phyloP scores from a whole-genome alignment of 92 coral and sea anemone species.

The Palythoa grandis region DNA sequence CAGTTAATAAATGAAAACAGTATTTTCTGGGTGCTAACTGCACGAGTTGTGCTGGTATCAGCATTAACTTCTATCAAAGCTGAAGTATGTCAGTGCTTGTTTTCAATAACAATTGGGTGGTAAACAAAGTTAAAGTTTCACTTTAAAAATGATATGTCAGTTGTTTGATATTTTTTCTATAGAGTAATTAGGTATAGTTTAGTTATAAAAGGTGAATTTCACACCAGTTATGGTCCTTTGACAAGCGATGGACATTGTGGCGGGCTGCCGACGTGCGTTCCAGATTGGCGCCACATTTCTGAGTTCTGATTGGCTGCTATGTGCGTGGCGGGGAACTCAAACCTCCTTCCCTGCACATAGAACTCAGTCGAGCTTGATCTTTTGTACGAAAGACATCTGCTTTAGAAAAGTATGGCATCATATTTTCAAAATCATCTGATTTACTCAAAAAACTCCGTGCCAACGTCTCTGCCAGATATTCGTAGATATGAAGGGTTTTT shows the following conservation, averaged over 20 bases:
- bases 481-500: slow-evolving; percentile 89
- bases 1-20: background rate
- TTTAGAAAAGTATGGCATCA: slow-evolving; percentile 65
- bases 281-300: slow-evolving; percentile 78
- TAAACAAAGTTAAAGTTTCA: background rate
- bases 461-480: slow-evolving; percentile 74
- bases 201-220: background rate
- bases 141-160: background rate
- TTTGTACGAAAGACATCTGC: slow-evolving; percentile 82
- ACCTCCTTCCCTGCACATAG: slow-evolving; percentile 80
- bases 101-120: background rate
- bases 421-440: slow-evolving; percentile 80
- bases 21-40: background rate
- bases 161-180: slow-evolving; percentile 4
- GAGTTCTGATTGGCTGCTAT: slow-evolving; percentile 77
- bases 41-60: background rate
- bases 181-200: background rate
- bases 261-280: slow-evolving; percentile 67
- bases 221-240: slow-evolving; percentile 32
- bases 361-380: slow-evolving; percentile 77
- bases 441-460: slow-evolving; percentile 68
- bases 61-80: background rate
- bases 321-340: slow-evolving; percentile 97
- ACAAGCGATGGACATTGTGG: slow-evolving; percentile 50
- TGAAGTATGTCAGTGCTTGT: background rate